Evolutionary conservation across 2,113 vertebrate genomes (phyloP), one percentile per base, ranked within the genome.

Genomic region (Odocoileus virginianus): DNA sequence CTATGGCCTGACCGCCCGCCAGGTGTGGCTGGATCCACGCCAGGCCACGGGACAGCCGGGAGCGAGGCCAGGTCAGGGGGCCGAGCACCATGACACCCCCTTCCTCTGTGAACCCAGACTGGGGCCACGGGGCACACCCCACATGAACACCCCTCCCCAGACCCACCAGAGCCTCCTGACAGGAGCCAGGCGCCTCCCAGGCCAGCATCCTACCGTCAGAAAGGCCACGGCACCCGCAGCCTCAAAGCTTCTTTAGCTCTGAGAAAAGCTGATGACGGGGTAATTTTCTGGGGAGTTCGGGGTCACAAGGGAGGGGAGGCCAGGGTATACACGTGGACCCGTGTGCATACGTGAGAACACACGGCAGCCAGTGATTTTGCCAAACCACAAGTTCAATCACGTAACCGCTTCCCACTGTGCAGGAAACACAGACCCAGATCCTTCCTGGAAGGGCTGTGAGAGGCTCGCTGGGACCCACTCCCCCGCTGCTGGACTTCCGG

Each of bases 281-380:
- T 6, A 1, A 19, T 33, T 15, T 81, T 23, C 60, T 14, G 36
- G 43, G 84, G 54, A 21, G 28, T 30, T 0, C 71, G 25, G 87
- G 23, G 82, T 52, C 55, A 6, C 3, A 19, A 23, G 25, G 71
- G 64, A 1, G 7, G 1, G 2, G 1, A 52, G 61, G 55, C 36
- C 45, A 76, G 57, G 23, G 23, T 0, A 19, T 2, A 6, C 33
- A 14, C 0, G 2, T 50, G 67, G 11, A 2, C 61, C 14, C 0
- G 0, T 0, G 3, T 2, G 30, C 30, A 19, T 2, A 27, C 25
- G 0, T 23, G 21, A 40, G 52, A 61, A 45, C 6, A 5, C 25
- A 7, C 1, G 1, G 64, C 76, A 28, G 36, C 25, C 57, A 40
- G 50, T 0, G 2, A 23, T 11, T 28, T 14, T 58, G 27, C 61